Percentiles rank a stretch among this genome's conserved stretches.
Conservation (phyloP, 2,113 vertebrate species). For the Lepus americanus region DNA sequence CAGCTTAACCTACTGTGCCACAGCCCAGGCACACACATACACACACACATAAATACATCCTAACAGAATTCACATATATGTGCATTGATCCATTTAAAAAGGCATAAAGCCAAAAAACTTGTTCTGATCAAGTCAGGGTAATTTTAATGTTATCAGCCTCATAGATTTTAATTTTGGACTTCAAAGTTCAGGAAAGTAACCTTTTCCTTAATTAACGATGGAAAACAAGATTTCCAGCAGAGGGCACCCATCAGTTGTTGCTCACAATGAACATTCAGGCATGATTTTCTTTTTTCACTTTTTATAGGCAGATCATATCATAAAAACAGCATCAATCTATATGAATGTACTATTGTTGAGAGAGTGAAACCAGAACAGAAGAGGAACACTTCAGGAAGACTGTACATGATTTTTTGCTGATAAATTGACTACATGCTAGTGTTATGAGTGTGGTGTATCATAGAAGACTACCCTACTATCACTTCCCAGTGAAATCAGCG, state of each 20-base stretch:
- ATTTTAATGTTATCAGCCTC: neutral
- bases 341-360: neutral
- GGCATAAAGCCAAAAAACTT: neutral
- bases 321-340: neutral
- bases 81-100: neutral
- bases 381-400: neutral
- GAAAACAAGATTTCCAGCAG: constrained; percentile 45
- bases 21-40: too few relatives aligned
- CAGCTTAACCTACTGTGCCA: too few relatives aligned
- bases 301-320: neutral
- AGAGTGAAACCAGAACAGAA: neutral
- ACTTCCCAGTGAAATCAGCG: neutral
- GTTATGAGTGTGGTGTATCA: neutral
- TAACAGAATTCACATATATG: too few relatives aligned
- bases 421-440: neutral
- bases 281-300: neutral
- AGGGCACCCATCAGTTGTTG: neutral
- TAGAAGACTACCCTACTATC: neutral
- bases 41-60: too few relatives aligned
- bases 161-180: neutral
- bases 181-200: neutral
- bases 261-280: fast-evolving
- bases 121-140: neutral
- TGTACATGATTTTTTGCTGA: neutral
- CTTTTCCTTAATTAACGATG: neutral